These are phyloP conservation scores for Coranthus polyacanthus DNA, from an alignment of 2,797 vertebrate genomes.

Conservation along the genomic window DNA sequence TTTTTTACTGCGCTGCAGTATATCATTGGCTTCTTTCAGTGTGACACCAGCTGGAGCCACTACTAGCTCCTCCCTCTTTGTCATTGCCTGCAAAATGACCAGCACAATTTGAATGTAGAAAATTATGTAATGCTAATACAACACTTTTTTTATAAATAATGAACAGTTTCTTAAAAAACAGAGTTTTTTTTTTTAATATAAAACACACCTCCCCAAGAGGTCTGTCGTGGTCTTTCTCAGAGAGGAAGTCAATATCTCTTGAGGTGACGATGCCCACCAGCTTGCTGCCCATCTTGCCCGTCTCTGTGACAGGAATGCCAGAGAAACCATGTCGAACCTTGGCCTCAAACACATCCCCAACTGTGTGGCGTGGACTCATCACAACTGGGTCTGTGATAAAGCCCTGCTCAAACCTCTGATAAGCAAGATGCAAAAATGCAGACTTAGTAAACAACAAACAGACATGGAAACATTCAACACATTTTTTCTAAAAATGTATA, in stretches of 20 bases:
- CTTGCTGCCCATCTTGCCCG: slow-evolving; percentile 93
- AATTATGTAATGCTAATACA: background rate
- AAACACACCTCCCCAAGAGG: slow-evolving; percentile 88
- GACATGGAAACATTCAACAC: no score
- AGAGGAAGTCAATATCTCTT: slow-evolving; percentile 93
- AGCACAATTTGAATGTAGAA: background rate
- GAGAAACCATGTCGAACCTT: slow-evolving; percentile 93
- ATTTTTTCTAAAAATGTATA: no score
- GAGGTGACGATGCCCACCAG: slow-evolving; percentile 95
- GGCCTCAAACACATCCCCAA: slow-evolving; percentile 92
- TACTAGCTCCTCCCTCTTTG: slow-evolving; percentile 92
- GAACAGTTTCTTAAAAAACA: background rate
- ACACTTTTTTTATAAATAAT: no score
- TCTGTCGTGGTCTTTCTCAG: slow-evolving; percentile 89
- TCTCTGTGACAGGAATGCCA: slow-evolving; percentile 92
- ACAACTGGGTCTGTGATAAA: slow-evolving; percentile 95
- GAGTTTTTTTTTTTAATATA: background rate
- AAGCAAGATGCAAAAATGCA: slow-evolving; percentile 10
- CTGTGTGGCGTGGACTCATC: slow-evolving; percentile 90
- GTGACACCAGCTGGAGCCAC: slow-evolving; percentile 93
- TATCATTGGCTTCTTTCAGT: slow-evolving; percentile 95
- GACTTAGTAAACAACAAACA: background rate
- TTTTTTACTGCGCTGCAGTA: slow-evolving; percentile 96
- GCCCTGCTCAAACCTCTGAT: slow-evolving; percentile 94
- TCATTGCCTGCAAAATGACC: slow-evolving; percentile 88